A percentile compares a stretch with the other conserved stretches of the same genome.
phyloP scores from a whole-genome alignment of 2,113 vertebrate species.

The Chinchilla lanigera region DNA sequence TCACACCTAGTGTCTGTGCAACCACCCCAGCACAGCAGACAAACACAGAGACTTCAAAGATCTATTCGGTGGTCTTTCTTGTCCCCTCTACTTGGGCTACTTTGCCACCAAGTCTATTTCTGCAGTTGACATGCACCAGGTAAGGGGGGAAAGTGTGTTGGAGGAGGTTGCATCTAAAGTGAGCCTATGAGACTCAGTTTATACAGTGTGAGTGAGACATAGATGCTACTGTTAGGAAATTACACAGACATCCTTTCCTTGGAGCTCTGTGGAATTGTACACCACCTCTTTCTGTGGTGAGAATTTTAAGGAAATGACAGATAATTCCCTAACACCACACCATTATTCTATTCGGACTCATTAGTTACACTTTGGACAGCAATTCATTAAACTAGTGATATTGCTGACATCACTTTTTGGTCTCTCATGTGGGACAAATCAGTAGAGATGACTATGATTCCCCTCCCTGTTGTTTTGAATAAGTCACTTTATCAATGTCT shows the following conservation, averaged over 20 bases:
- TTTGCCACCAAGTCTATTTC: background rate
- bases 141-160: too few relatives aligned
- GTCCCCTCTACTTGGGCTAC: accelerated
- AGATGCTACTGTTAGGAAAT: background rate
- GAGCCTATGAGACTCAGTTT: background rate
- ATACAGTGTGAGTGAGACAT: background rate
- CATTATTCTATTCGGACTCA: background rate
- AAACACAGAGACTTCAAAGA: background rate
- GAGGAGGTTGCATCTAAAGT: too few relatives aligned
- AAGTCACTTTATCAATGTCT: background rate
- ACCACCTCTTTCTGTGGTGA: background rate
- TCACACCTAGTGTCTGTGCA: background rate
- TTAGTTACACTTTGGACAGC: background rate
- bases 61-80: background rate
- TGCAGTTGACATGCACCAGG: background rate
- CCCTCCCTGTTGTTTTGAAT: too few relatives aligned
- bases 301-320: background rate
- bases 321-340: too few relatives aligned
- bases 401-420: too few relatives aligned
- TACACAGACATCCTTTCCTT: background rate
- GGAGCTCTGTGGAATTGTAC: background rate
- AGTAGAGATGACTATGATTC: background rate
- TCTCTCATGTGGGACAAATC: background rate
- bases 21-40: accelerated
- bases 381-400: background rate